Evolutionary conservation across 2,797 vertebrate genomes (phyloP).

Genomic region (Xiphophorus birchmanni): DNA sequence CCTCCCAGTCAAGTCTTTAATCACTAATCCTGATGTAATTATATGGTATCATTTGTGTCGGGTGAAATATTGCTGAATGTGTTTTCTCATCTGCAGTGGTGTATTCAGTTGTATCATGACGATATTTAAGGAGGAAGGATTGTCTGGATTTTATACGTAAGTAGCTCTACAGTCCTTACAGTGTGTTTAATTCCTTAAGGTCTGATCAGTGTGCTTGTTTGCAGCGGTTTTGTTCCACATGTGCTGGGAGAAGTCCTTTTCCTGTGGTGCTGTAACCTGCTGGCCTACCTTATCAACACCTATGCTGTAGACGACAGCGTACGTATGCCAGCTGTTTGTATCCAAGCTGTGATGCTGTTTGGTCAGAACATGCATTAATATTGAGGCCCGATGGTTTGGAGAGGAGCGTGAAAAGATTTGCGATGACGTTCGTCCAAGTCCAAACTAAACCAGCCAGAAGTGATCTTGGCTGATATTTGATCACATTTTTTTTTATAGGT

Average conservation of each 20-base stretch:
- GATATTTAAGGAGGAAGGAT: conserved; percentile 89
- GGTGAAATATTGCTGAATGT: not conserved
- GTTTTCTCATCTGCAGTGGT: conserved; percentile 71
- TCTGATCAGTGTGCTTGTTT: conserved; percentile 58
- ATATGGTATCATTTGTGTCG: not conserved
- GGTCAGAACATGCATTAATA: not conserved
- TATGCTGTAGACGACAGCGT: conserved; percentile 89
- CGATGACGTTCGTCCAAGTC: not conserved
- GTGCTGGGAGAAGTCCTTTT: conserved; percentile 89
- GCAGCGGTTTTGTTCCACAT: conserved; percentile 87
- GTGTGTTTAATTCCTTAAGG: not conserved
- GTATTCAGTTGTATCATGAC: conserved; percentile 83
- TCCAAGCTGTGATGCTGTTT: not conserved
- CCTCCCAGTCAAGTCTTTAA: not conserved
- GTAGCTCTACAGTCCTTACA: conserved; percentile 41
- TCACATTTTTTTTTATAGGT: not conserved
- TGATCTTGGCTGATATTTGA: not conserved
- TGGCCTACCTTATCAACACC: conserved; percentile 90
- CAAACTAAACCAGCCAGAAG: not conserved
- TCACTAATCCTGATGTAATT: not conserved
- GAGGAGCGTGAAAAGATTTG: not conserved
- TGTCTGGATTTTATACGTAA: conserved; percentile 89
- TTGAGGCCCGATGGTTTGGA: not conserved
- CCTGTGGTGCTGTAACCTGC: conserved; percentile 90
- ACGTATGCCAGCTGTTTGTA: conserved; percentile 64